A percentile compares a stretch with the other conserved stretches of the same genome.
Evolutionary conservation across 2,113 vertebrate genomes (phyloP).

Genomic region (Acrocephalus kingi): DNA sequence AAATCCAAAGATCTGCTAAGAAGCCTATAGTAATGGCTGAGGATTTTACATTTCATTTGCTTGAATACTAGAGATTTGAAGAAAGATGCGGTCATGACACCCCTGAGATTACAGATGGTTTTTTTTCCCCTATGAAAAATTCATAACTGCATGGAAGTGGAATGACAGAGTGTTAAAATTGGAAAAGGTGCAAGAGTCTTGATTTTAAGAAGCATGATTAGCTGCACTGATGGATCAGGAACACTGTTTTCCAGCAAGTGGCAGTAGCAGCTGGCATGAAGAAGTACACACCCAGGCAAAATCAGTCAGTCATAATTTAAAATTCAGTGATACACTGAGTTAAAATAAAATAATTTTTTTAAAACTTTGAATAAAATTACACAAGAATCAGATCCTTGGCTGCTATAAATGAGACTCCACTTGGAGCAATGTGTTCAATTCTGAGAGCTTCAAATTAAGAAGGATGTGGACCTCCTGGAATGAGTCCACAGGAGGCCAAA

Average conservation of each 20-base stretch:
- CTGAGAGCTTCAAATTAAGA: not conserved
- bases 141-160: not conserved
- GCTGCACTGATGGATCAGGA: not conserved
- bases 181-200: not conserved
- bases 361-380: not conserved
- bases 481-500: rapidly evolving
- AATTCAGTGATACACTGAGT: not conserved
- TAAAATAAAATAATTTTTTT: not conserved
- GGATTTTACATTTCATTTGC: not conserved
- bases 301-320: not conserved
- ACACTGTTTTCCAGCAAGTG: not conserved
- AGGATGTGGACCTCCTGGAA: not conserved
- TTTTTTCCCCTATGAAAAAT: not conserved
- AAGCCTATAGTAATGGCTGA: not conserved
- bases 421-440: not conserved
- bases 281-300: not conserved
- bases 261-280: not conserved
- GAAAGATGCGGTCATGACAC: not conserved
- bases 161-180: not conserved
- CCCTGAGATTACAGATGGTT: not conserved
- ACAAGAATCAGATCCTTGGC: not conserved
- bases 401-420: not conserved
- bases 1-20: not conserved
- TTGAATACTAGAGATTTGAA: not conserved
- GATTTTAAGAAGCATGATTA: not conserved